Evolutionary conservation across 2,797 vertebrate species (phyloP).

Genomic region (Galago senegalensis): DNA sequence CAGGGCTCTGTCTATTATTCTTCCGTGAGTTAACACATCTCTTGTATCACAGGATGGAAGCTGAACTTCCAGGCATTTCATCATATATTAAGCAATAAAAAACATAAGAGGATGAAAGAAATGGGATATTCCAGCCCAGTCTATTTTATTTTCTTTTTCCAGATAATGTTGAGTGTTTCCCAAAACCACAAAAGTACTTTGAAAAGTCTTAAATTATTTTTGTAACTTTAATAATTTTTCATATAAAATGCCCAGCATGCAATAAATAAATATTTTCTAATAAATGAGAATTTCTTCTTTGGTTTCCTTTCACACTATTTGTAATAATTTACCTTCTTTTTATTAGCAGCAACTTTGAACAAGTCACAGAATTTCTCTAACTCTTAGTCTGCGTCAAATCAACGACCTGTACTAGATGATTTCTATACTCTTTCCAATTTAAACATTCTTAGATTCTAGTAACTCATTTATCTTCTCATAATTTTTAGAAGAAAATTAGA

Average conservation of each 20-base stretch:
- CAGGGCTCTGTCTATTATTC: not conserved
- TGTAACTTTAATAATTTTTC: not conserved
- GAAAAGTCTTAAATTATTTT: slow-evolving; percentile 55
- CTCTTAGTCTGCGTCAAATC: slow-evolving; percentile 5
- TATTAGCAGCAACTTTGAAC: not conserved
- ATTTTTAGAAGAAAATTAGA: slow-evolving; percentile 46
- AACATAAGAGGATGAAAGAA: not conserved
- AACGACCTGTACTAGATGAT: not conserved
- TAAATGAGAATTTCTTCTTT: slow-evolving; percentile 30
- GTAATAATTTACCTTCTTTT: slow-evolving; percentile 10
- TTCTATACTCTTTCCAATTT: not conserved
- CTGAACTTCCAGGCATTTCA: slow-evolving; percentile 1
- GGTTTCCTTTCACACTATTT: not conserved
- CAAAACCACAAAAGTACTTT: not conserved
- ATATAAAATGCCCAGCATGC: not conserved
- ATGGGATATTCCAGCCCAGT: not conserved
- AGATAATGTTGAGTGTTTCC: too few species aligned
- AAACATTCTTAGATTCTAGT: slow-evolving; percentile 23
- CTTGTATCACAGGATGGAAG: slow-evolving; percentile 7
- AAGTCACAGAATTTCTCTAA: not conserved
- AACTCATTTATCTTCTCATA: slow-evolving; percentile 17
- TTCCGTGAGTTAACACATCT: not conserved
- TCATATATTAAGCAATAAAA: slow-evolving; percentile 20
- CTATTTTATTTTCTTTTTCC: not conserved
- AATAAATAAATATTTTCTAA: slow-evolving; percentile 27